Base-by-base conservation (phyloP, 2,797 vertebrate species). In the Coluber constrictor region DNA sequence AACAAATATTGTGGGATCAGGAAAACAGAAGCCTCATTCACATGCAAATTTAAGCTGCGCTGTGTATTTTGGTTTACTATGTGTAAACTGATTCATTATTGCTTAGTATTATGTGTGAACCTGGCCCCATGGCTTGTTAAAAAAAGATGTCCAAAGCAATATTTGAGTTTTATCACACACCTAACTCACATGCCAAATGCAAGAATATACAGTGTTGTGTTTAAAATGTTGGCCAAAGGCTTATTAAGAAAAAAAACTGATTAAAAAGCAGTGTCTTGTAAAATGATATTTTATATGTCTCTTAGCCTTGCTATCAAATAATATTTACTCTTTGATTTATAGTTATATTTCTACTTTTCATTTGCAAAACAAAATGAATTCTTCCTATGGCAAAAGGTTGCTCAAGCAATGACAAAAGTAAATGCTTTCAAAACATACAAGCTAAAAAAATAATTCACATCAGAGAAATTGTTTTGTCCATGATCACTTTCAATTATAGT, bases 401-500 rank as follows among this genome's bases (percentile, higher is more conserved):
- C n/a, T 89, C 5, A 5, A 74, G 88, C 95, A 93, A 1, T 23
- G 43, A 90, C 0, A 4, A 83, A 43, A 15, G 88, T 57, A 60
- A 92, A 90, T 3, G 55, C 56, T 57, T 66, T 5, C 86, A 91
- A 66, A 88, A 66, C 56, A 92, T 87, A 56, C 1, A 4, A 92
- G 95, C 89, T 20, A 1, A 57, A 1, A 9, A 1, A 6, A 25
- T 51, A 25, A 83, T 87, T 95, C 66, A 91, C 93, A 92, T 88
- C 29, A 93, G 55, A 95, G 90, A 56, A 95, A 88, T 3, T 74
- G 63, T 51, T 90, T 93, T 94, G 86, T 74, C 59, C 86, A 55
- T 43, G 54, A 94, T 94, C 91, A 86, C 91, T 92, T 92, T 92
- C 91, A 94, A 94, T 92, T 92, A 94, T 88, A 94, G 86, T 94